These are phyloP conservation scores for Alouatta palliata DNA, from an alignment of 2,113 vertebrate species.

Conservation along the genomic window DNA sequence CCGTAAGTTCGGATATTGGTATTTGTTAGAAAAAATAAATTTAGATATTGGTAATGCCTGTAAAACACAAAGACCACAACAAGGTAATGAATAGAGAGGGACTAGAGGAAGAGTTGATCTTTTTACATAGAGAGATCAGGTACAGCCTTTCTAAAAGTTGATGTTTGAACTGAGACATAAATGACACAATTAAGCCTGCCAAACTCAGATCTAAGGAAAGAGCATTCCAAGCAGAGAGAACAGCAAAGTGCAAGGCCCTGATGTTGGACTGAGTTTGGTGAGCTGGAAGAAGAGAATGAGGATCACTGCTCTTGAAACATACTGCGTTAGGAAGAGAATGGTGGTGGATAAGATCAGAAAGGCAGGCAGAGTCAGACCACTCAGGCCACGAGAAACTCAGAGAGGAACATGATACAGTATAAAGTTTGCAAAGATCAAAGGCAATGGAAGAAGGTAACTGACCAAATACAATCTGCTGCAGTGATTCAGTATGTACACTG, in stretches of 20 bases:
- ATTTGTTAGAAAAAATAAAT: not conserved
- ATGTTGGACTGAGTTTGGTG: not conserved
- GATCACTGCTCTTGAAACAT: not conserved
- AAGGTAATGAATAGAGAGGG: not conserved
- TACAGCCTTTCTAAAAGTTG: not conserved
- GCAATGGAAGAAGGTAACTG: not conserved
- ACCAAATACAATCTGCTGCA: not conserved
- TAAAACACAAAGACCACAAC: not conserved
- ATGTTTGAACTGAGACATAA: not conserved
- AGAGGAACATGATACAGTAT: not conserved
- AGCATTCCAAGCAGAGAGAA: not conserved
- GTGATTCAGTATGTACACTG: not conserved
- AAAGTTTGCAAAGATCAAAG: not conserved
- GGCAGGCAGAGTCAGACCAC: not conserved
- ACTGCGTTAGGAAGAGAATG: not conserved
- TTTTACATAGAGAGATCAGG: not conserved
- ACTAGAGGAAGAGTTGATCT: not conserved
- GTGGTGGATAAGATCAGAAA: not conserved
- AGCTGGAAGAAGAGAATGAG: not conserved
- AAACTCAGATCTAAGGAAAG: not conserved
- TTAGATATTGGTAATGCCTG: not conserved
- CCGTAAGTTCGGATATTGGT: not conserved
- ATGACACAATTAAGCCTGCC: not conserved
- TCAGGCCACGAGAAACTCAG: not conserved
- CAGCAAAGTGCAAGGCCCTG: too few relatives aligned